Evolutionary conservation across 2,113 vertebrate genomes (phyloP).

Genomic region (Scytalopus superciliaris): DNA sequence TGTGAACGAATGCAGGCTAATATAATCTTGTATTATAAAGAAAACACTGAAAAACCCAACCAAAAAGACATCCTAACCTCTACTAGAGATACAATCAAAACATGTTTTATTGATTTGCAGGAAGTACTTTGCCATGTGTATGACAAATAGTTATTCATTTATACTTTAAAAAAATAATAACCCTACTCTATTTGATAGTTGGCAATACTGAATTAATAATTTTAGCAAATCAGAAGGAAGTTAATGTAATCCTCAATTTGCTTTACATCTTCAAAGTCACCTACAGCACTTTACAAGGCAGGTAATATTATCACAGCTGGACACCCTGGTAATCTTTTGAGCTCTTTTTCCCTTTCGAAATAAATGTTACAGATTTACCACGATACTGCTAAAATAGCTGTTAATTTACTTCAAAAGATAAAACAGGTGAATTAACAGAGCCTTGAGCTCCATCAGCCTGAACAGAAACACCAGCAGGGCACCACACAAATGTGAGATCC

Average conservation of each 20-base stretch:
- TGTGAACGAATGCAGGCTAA: background rate
- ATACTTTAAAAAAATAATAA: constrained; percentile 4
- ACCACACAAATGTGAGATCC: background rate
- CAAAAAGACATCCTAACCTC: background rate
- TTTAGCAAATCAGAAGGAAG: constrained; percentile 45
- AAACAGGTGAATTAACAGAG: background rate
- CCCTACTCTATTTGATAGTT: background rate
- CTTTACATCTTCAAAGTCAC: constrained; percentile 53
- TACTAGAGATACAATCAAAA: background rate
- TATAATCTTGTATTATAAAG: background rate
- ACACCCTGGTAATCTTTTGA: constrained; percentile 33
- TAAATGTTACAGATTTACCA: constrained; percentile 3
- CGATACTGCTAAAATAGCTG: constrained; percentile 1
- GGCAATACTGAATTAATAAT: constrained; percentile 30
- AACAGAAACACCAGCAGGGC: background rate
- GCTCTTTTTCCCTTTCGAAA: constrained; percentile 29
- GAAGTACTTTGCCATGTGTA: background rate
- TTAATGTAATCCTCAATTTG: constrained; percentile 56
- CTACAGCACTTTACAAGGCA: constrained; percentile 18
- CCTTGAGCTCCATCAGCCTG: background rate
- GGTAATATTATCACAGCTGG: constrained; percentile 63
- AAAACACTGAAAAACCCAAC: background rate
- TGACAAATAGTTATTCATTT: background rate
- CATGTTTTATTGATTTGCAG: background rate
- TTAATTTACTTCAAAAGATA: background rate